phyloP scores from a whole-genome alignment of 2,797 vertebrate species.

The Acipenser oxyrinchus region DNA sequence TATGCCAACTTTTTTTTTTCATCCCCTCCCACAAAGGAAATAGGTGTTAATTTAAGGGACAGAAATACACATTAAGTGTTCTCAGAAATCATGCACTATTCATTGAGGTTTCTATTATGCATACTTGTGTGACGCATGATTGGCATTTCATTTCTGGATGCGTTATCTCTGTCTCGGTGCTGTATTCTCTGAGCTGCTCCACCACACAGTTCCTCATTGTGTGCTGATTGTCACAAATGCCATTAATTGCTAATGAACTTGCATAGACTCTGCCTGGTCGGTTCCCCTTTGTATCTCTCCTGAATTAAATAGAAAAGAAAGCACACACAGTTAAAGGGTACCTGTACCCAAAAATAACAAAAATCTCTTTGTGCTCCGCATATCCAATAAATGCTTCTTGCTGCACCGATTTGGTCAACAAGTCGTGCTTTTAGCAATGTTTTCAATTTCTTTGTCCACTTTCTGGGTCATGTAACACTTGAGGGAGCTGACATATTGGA shows the following conservation, averaged over 20 bases:
- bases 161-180: conserved; percentile 4
- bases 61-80: conserved; percentile 4
- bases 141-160: conserved; percentile 9
- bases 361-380: no score
- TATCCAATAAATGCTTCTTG: no score
- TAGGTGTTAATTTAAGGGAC: conserved; percentile 10
- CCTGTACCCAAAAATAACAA: no score
- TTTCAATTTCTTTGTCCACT: no score
- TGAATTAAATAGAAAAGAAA: conserved; percentile 13
- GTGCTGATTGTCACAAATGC: conserved; percentile 7
- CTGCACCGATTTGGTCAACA: no score
- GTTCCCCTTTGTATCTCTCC: conserved; percentile 7
- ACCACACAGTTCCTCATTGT: neutral
- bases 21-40: neutral
- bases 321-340: no score
- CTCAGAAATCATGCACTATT: conserved; percentile 9
- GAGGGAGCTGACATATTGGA: no score
- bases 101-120: conserved; percentile 3
- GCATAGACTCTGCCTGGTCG: conserved; percentile 6
- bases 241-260: conserved; percentile 20
- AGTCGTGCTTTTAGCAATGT: no score
- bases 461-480: no score
- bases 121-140: neutral
- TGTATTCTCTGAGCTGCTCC: conserved; percentile 5
- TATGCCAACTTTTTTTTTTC: neutral